Evolutionary conservation across 2,888 invertebrate genomes (phyloP), one percentile per base, ranked within the genome.

Genomic region (Drosophila cognata): DNA sequence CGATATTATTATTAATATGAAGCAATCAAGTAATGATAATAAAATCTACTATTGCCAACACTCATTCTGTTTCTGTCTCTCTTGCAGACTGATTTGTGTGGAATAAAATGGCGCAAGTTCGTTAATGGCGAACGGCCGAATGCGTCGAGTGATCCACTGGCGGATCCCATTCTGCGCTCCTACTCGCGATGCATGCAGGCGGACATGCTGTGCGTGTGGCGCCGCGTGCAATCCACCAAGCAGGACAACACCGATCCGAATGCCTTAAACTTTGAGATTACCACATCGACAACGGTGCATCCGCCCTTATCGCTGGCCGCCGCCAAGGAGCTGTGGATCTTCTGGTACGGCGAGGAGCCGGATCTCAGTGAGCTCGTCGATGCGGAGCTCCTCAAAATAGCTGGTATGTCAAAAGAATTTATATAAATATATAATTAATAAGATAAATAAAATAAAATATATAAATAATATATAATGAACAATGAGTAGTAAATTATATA

Each of bases 291-390:
- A 61, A 91, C 94, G 94, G 92, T 93, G 92, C 95, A 95, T 92
- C 96, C 96, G 92, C 97, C 97, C 82, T 95, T 97, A 90, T 96
- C 97, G 89, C 95, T 97, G 88, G 95, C 96, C 92, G 96, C 97
- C 91, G 96, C 97, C 93, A 99, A 99, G 94, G 99, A 99, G 94
- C 95, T 99, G 75, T 99, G 99, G 99, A 97, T 99, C 93, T 99
- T 99, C 95, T 99, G 99, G 99, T 99, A 99, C 94, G 99, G 99
- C 92, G 98, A 99, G 93, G 98, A 98, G 94, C 98, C 98, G 67
- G 97, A 98, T 94, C 95, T 98, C 79, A 95, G 95, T 91, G 96
- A 96, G 73, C 94, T 98, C 91, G 96, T 98, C 87, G 96, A 97
- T 72, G 96, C 96, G 18, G 98, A 98, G 92, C 95, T 98, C 82